A percentile compares a stretch with the other conserved stretches of the same genome.
phyloP scores from a whole-genome alignment of 2,113 vertebrate genomes.

The Burhinus oedicnemus region DNA sequence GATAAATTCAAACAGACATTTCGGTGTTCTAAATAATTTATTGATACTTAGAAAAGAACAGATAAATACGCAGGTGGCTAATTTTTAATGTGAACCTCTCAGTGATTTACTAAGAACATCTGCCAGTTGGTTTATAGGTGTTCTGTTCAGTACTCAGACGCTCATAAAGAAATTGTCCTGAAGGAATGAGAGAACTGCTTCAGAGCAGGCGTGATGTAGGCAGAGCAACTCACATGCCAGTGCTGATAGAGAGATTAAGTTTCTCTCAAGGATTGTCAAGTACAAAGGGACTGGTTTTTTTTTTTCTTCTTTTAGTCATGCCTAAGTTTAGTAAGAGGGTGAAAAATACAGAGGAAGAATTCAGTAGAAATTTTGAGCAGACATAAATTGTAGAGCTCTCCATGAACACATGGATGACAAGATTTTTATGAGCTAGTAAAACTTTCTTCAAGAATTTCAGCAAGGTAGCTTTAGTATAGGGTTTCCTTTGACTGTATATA shows the following conservation, averaged over 20 bases:
- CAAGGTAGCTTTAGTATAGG: neutral
- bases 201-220: neutral
- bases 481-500: neutral
- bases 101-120: conserved; percentile 72
- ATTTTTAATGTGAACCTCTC: conserved; percentile 33
- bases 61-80: conserved; percentile 57
- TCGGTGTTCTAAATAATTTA: conserved; percentile 60
- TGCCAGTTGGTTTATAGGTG: conserved; percentile 14
- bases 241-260: conserved; percentile 18
- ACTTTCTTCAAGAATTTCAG: neutral
- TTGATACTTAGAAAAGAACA: conserved; percentile 33
- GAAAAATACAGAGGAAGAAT: neutral
- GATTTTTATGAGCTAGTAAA: neutral
- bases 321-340: neutral
- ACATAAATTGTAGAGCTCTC: neutral
- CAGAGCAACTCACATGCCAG: neutral
- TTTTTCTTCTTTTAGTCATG: neutral
- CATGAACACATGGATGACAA: neutral
- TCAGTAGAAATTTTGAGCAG: neutral
- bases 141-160: neutral
- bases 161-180: neutral
- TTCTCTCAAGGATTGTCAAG: conserved; percentile 16
- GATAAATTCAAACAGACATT: conserved; percentile 54
- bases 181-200: neutral
- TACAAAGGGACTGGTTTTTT: neutral